Base-by-base conservation (phyloP, 2,113 vertebrate species). In the Xyrauchen texanus region DNA sequence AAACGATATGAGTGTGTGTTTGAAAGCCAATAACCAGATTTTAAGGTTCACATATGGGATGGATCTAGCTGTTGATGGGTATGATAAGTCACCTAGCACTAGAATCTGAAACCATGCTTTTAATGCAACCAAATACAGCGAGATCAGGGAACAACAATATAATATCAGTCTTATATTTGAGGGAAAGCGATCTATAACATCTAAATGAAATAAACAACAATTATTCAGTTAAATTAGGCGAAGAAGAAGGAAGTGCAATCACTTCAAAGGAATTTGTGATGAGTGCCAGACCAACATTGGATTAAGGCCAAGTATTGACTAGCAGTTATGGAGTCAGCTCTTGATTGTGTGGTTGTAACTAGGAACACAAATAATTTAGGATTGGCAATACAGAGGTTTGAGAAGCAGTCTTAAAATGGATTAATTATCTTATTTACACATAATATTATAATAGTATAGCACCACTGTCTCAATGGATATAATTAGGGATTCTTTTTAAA, bases 1-100 rank as follows among this genome's bases (percentile, higher is more conserved):
- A 86, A 84, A 83, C 15, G 9, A 84, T 75, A 75, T 72, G 46
- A 55, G 71, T 68, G 21, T 68, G 69, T 51, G n/a, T n/a, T 44
- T 65, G 49, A 71, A 76, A 65, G 52, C 67, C 62, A 61, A 71
- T 65, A 70, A 61, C 44, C 66, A 68, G 10, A 15, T 11, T 69
- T 65, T 65, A 55, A 12, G 60, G 21, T 65, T 76, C 34, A 53
- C 62, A 76, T 53, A 44, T 76, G 74, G 61, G 34, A 76, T 46
- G 13, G 34, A 53, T 65, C 53, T 53, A 21, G 45, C 13, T 3
- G 5, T 62, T 76, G 73, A 74, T 63, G 58, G 11, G 57, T 63
- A 15, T 45, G 57, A 16, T 34, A 64, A 65, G 61, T 53, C 49
- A 44, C 62, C 16, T 52, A 21, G 4, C 7, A 53, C 65, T 66